A percentile compares a stretch with the other conserved stretches of the same genome.
phyloP scores from a whole-genome alignment of 2,797 vertebrate genomes.

The Tokudaia muenninki region DNA sequence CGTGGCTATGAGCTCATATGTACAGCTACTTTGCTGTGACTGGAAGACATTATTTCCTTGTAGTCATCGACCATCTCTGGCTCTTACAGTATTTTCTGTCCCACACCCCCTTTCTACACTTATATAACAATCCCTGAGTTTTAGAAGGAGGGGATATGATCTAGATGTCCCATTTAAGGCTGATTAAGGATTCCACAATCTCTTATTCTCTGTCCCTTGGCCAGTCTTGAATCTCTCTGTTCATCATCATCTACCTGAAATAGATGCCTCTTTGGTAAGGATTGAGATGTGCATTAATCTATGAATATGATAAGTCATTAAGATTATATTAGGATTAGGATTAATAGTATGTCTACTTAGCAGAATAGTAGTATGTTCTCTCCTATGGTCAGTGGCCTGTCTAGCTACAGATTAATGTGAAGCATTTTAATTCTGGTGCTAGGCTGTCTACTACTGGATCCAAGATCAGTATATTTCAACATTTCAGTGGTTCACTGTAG shows the following conservation, averaged over 20 bases:
- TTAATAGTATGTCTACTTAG: background rate
- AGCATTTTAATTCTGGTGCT: background rate
- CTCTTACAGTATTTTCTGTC: background rate
- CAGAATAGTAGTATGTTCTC: background rate
- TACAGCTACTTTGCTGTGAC: background rate
- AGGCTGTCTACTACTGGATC: background rate
- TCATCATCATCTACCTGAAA: background rate
- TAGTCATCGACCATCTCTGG: background rate
- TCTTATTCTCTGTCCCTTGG: background rate
- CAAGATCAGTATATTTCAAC: background rate
- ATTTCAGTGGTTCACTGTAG: background rate
- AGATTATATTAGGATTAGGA: too few species aligned
- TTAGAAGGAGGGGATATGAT: background rate
- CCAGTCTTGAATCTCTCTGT: background rate
- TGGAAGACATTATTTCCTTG: background rate
- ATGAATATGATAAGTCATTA: background rate
- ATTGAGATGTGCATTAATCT: background rate
- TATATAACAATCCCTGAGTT: background rate
- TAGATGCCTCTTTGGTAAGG: background rate
- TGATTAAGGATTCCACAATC: background rate
- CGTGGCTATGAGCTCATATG: background rate
- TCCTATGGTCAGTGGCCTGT: background rate
- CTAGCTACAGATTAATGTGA: background rate
- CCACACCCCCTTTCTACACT: background rate
- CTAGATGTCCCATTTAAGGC: background rate